Percentiles rank a stretch among this genome's conserved stretches.
These are phyloP conservation scores for Tenualosa ilisha DNA, from an alignment of 2,797 vertebrate genomes.

Conservation along the genomic window DNA sequence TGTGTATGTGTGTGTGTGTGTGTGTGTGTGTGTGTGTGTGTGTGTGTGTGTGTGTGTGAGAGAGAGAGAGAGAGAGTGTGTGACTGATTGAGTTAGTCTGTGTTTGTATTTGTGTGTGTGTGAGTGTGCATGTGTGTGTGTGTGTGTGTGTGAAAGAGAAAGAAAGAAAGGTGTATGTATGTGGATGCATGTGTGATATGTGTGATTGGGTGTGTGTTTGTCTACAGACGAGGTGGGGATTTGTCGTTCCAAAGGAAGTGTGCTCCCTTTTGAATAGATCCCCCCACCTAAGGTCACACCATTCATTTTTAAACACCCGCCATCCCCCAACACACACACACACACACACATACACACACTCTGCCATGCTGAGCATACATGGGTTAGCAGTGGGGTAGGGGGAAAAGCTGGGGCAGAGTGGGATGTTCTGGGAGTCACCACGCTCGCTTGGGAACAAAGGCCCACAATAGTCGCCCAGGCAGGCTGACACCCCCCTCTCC, in stretches of 20 bases:
- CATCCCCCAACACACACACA: not conserved
- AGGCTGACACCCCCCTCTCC: not conserved
- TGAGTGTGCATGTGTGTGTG: not conserved
- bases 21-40: constrained; percentile 10
- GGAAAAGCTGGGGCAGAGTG: not conserved
- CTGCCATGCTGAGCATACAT: not conserved
- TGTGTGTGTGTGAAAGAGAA: not conserved
- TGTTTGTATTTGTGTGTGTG: not conserved
- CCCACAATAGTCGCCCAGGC: not conserved
- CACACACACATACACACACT: not conserved
- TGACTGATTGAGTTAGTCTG: not conserved
- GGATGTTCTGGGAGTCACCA: not conserved
- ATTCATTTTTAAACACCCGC: not conserved
- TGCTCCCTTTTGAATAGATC: constrained; percentile 50
- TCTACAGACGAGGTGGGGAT: not conserved
- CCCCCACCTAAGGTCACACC: constrained; percentile 36
- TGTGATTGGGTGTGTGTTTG: not conserved
- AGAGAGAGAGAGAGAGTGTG: not conserved
- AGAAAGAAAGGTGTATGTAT: not conserved
- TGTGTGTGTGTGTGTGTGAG: not conserved
- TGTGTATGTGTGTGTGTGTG: constrained; percentile 3
- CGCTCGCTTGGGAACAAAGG: not conserved
- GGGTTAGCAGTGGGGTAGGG: not conserved
- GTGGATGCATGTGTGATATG: not conserved
- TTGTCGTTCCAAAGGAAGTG: constrained; percentile 42